Evolutionary conservation across 1,140 invertebrate genomes (phyloP).

Genomic region (Diprion similis): DNA sequence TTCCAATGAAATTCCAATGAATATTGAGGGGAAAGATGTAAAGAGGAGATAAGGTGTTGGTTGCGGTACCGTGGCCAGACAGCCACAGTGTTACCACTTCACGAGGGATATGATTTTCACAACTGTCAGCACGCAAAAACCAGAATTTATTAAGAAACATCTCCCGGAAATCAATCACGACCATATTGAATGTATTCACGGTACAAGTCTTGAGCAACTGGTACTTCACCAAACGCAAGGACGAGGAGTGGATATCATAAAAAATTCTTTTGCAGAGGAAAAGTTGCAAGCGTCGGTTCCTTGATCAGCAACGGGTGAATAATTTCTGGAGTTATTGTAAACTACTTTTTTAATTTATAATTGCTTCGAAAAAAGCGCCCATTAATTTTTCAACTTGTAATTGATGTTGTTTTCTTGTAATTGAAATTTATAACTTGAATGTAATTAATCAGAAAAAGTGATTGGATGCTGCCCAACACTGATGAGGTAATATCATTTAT

Average conservation of each 20-base stretch:
- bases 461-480: slow-evolving; percentile 70
- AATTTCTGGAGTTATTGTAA: slow-evolving; percentile 78
- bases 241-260: slow-evolving; percentile 66
- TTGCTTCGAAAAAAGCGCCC: neutral
- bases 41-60: slow-evolving; percentile 67
- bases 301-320: slow-evolving; percentile 69
- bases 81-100: slow-evolving; percentile 71
- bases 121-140: slow-evolving; percentile 59
- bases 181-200: slow-evolving; percentile 64
- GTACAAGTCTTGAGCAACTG: slow-evolving; percentile 64
- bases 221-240: slow-evolving; percentile 59
- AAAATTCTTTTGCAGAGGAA: slow-evolving; percentile 71
- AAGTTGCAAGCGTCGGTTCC: slow-evolving; percentile 69
- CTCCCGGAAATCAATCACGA: slow-evolving; percentile 47
- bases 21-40: slow-evolving; percentile 63
- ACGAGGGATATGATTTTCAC: slow-evolving; percentile 56
- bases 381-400: no score
- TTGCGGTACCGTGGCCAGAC: slow-evolving; percentile 77
- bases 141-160: slow-evolving; percentile 42
- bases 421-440: no score
- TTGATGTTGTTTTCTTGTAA: no score
- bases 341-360: slow-evolving; percentile 34
- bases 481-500: no score
- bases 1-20: neutral
- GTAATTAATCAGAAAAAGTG: slow-evolving; percentile 78